Base-by-base conservation (phyloP, 2,888 invertebrate species). In the Ochropleura plecta region DNA sequence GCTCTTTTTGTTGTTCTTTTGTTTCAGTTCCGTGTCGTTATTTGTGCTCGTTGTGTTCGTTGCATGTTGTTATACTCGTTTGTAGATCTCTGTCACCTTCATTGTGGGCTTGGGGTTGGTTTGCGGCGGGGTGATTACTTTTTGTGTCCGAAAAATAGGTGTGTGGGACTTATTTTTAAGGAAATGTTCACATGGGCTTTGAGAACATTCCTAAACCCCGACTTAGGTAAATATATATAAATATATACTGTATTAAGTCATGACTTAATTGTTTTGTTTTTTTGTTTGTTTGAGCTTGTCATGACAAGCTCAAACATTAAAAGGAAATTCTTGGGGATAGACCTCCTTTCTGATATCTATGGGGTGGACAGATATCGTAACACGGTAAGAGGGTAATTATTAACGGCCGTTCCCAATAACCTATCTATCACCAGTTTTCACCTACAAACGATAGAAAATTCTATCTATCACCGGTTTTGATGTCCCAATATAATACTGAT, bases 1-100 rank as follows among this genome's bases (percentile, higher is more conserved):
- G 12, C 30, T 20, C 10, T 44, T 66, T 73, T 70, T 70, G 18
- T 70, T 68, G 40, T 62, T 48, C 72, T 65, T 82, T 69, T 78
- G 73, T 66, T 73, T 66, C 14, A 40, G 18, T 1, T 14, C 40
- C 67, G 55, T 70, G 69, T 72, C 57, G 44, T 59, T 59, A 18
- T 44, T 69, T 63, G 69, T 66, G 53, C 10, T 49, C 5, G 66
- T 42, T 67, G 55, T 46, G 68, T 60, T 60, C 18, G 42, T 40
- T 16, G 63, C 48, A 69, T 63, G 63, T 60, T 55, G 67, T 63
- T 12, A 67, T 64, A 51, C 44, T 57, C 7, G 57, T 73, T 55
- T 78, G 73, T 53, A 55, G n/a, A 51, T 64, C 51, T 63, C 6
- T 48, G 73, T 59, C 53, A 59, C 18, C 46, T 48, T 51, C 9